A percentile compares a stretch with the other conserved stretches of the same genome.
Conservation (phyloP, 2,113 vertebrate genomes). For the Erpornis zantholeuca region DNA sequence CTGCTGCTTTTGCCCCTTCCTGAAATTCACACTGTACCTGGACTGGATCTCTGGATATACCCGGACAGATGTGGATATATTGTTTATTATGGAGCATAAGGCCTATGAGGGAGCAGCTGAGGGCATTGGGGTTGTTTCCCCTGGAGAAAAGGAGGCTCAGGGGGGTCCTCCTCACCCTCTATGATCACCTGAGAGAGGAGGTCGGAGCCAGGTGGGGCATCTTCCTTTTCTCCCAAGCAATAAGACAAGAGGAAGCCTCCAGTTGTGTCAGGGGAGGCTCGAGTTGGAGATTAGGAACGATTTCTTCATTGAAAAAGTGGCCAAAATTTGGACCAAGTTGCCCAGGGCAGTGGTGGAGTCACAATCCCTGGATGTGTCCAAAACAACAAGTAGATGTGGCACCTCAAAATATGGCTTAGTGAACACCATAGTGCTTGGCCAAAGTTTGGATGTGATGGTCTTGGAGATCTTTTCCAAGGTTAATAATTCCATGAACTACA, state of each 20-base stretch:
- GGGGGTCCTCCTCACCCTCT: background rate
- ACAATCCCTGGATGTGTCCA: background rate
- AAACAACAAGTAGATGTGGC: background rate
- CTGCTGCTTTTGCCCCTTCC: background rate
- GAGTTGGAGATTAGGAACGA: background rate
- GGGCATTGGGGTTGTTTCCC: background rate
- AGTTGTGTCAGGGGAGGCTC: background rate
- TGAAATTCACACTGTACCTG: background rate
- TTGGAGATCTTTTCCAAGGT: background rate
- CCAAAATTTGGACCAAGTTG: background rate
- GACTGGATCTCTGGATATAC: background rate
- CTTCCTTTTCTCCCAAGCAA: accelerated
- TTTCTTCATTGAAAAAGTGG: background rate
- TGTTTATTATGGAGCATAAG: background rate
- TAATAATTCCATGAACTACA: background rate
- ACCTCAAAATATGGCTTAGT: background rate
- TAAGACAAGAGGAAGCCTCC: background rate
- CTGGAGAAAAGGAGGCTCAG: background rate
- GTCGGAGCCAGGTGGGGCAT: background rate
- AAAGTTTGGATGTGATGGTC: background rate
- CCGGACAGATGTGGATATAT: background rate
- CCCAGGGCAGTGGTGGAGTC: background rate
- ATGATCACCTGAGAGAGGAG: background rate
- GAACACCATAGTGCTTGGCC: accelerated
- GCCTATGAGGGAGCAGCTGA: background rate